Conservation (phyloP, 2,797 vertebrate species). For the Rhinophrynus dorsalis region DNA sequence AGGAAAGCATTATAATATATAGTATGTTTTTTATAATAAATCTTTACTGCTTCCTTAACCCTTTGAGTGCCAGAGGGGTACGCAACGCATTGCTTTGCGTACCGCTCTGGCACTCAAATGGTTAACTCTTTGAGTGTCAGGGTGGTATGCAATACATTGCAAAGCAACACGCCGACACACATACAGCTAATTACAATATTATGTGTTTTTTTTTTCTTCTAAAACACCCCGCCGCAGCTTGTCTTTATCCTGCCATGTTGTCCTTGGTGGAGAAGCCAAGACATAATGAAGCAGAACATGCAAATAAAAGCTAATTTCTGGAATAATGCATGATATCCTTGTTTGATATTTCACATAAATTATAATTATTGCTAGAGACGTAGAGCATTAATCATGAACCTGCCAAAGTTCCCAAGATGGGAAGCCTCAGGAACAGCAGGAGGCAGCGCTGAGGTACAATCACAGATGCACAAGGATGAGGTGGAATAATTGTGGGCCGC, state of each 20-base stretch:
- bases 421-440: conserved; percentile 31
- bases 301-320: conserved; percentile 77
- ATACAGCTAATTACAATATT: too few relatives aligned
- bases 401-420: conserved; percentile 33
- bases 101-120: too few relatives aligned
- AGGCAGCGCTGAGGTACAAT: conserved; percentile 14
- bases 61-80: too few relatives aligned
- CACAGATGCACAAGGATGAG: conserved; percentile 16
- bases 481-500: neutral
- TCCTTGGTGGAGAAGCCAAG: conserved; percentile 54
- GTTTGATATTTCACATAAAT: conserved; percentile 81
- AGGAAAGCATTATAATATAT: too few relatives aligned
- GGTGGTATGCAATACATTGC: too few relatives aligned
- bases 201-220: neutral
- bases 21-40: too few relatives aligned
- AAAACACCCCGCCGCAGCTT: neutral
- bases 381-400: conserved; percentile 70
- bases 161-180: too few relatives aligned
- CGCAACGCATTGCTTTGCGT: too few relatives aligned
- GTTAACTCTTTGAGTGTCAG: too few relatives aligned
- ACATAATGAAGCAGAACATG: conserved; percentile 70
- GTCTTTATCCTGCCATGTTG: conserved; percentile 30
- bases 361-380: conserved; percentile 76
- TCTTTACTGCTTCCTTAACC: too few relatives aligned
- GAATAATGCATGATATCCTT: conserved; percentile 80